Evolutionary conservation across 2,797 vertebrate species (phyloP).

Genomic region (Babyrousa celebensis): DNA sequence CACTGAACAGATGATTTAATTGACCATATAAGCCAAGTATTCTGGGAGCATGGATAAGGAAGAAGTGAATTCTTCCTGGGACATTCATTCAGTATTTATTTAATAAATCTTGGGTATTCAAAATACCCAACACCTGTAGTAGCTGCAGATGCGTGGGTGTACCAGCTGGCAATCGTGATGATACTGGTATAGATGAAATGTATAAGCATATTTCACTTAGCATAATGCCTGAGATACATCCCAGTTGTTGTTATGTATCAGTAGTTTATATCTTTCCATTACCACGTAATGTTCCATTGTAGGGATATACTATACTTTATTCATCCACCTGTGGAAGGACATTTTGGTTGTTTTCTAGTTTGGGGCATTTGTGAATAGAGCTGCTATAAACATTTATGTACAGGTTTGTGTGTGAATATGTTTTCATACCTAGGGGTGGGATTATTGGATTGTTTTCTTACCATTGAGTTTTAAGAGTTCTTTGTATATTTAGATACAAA

Average conservation of each 20-base stretch:
- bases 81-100: conserved; percentile 29
- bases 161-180: background rate
- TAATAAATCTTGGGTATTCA: conserved; percentile 1
- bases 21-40: background rate
- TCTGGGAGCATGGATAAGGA: background rate
- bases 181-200: background rate
- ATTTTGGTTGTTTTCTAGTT: conserved; percentile 5
- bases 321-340: background rate
- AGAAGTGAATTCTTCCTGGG: conserved; percentile 45
- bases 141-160: background rate
- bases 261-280: background rate
- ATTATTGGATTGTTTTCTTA: conserved; percentile 1
- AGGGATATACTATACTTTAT: background rate
- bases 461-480: conserved; percentile 16
- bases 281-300: background rate
- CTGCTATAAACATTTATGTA: conserved; percentile 29
- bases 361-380: background rate
- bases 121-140: background rate
- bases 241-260: background rate
- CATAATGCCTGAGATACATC: background rate
- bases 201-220: background rate
- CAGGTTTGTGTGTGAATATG: background rate
- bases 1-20: background rate
- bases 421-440: background rate
- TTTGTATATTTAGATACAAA: conserved; percentile 29